phyloP scores from a whole-genome alignment of 2,888 invertebrate genomes.

The Bimastos eiseni region DNA sequence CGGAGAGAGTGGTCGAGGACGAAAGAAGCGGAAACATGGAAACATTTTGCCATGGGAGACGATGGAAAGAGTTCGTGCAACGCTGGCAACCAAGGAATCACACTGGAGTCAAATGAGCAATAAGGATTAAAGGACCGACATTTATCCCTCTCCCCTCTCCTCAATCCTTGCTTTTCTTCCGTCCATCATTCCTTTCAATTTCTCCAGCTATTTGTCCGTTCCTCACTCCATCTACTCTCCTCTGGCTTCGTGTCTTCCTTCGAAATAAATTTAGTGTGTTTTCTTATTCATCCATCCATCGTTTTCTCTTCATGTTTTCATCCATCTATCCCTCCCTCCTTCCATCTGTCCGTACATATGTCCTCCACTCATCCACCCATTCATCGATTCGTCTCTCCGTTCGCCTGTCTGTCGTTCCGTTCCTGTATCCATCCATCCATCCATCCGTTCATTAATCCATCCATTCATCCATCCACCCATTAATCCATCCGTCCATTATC shows the following conservation, averaged over 20 bases:
- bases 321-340: not conserved
- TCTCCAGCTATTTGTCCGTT: not conserved
- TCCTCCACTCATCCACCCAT: not conserved
- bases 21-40: not conserved
- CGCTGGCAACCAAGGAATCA: not conserved
- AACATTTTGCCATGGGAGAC: not conserved
- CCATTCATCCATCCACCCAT: not conserved
- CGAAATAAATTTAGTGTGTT: no score
- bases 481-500: not conserved
- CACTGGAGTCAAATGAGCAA: not conserved
- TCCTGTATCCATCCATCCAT: not conserved
- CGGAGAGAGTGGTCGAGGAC: not conserved
- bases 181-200: not conserved
- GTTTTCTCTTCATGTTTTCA: not conserved
- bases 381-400: not conserved
- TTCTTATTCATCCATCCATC: not conserved
- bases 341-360: not conserved
- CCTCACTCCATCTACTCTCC: not conserved
- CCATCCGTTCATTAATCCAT: not conserved
- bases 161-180: not conserved
- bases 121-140: not conserved
- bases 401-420: not conserved
- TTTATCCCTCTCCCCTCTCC: not conserved
- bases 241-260: not conserved
- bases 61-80: not conserved